A percentile compares a stretch with the other conserved stretches of the same genome.
Evolutionary conservation across 2,797 vertebrate genomes (phyloP).

Genomic region (Artibeus lituratus): DNA sequence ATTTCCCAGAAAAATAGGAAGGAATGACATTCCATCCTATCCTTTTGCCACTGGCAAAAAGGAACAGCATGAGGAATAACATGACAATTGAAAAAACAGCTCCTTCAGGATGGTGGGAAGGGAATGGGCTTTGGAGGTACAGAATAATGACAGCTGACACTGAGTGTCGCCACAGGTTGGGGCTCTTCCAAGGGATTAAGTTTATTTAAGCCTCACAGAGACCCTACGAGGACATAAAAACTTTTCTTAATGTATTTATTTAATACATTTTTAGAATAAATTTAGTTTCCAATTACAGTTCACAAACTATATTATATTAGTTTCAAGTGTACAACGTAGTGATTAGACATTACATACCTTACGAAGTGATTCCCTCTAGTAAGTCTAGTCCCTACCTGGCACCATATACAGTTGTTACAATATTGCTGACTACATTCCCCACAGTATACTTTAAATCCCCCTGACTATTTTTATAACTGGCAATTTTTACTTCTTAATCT

Average conservation of each 20-base stretch:
- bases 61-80: not conserved
- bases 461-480: not conserved
- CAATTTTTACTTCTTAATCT: not conserved
- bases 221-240: not conserved
- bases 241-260: not conserved
- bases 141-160: fast-evolving
- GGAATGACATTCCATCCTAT: not conserved
- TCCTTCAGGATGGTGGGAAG: not conserved
- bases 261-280: not conserved
- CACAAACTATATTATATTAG: not conserved
- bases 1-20: not conserved
- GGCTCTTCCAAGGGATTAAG: not conserved
- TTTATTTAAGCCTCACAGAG: not conserved
- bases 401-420: not conserved
- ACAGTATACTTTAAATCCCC: not conserved
- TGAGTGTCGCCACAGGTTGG: fast-evolving
- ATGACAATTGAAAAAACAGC: not conserved
- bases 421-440: not conserved
- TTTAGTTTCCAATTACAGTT: not conserved
- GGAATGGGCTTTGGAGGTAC: too few species aligned
- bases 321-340: not conserved
- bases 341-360: not conserved
- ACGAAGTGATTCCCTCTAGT: not conserved
- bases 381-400: not conserved
- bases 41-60: too few species aligned